phyloP scores from a whole-genome alignment of 2,113 vertebrate genomes.

The Lasiurus borealis region DNA sequence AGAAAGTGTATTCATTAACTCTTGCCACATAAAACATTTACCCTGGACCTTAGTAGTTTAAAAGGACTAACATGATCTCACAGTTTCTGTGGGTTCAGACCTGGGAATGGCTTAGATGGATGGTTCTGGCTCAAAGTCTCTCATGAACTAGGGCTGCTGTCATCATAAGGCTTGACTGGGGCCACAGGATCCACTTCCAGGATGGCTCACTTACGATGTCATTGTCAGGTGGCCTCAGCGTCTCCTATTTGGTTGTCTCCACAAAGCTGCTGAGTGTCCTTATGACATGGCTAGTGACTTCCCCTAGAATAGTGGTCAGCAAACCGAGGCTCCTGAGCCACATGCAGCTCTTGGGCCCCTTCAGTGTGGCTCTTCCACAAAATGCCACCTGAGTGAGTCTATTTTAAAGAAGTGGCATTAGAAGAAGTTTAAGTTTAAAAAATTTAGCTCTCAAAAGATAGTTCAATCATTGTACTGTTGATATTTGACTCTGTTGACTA shows the following conservation, averaged over 20 bases:
- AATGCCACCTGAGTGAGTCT: no score
- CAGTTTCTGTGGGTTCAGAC: background rate
- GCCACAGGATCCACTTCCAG: background rate
- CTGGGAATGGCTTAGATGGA: background rate
- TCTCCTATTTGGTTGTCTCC: rapidly evolving
- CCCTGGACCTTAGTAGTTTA: background rate
- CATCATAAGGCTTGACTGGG: background rate
- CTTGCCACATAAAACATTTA: background rate
- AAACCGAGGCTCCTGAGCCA: no score
- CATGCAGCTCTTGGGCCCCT: no score
- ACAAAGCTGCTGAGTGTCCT: background rate
- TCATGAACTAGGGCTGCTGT: background rate
- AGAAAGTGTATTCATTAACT: no score
- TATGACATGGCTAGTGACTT: background rate
- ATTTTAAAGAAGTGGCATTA: no score
- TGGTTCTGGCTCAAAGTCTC: background rate
- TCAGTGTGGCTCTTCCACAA: no score
- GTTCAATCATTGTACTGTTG: no score
- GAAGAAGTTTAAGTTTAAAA: no score
- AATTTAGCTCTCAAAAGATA: no score
- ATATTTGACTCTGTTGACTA: no score
- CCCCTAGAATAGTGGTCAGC: background rate
- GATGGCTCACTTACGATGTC: background rate
- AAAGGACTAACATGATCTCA: background rate
- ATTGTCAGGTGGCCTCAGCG: background rate